Evolutionary conservation across 2,888 invertebrate species (phyloP).

Genomic region (Hoplodrina blanda): DNA sequence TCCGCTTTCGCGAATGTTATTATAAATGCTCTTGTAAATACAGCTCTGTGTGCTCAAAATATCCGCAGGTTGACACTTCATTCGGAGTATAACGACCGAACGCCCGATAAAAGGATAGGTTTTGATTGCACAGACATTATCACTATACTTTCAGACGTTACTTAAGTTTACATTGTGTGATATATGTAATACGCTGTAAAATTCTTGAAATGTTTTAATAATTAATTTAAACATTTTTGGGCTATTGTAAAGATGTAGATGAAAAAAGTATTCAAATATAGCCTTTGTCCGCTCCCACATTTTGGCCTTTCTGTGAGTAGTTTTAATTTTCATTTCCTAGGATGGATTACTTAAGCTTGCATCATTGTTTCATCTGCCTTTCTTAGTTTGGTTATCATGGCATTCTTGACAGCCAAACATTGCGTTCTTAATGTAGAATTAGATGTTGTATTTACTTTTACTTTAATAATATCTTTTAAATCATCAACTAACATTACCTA

Average conservation of each 20-base stretch:
- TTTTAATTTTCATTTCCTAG: background rate
- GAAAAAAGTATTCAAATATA: background rate
- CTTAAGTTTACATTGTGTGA: constrained; percentile 33
- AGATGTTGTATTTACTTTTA: constrained; percentile 1
- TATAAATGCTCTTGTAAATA: constrained; percentile 55
- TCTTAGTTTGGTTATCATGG: constrained; percentile 3
- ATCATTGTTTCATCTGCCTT: background rate
- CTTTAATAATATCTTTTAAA: background rate
- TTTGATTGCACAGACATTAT: constrained; percentile 55
- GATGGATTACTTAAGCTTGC: background rate
- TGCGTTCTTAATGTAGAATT: background rate
- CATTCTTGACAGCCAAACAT: background rate
- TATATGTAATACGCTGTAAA: constrained; percentile 23
- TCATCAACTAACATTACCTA: constrained; percentile 3
- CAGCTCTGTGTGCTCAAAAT: constrained; percentile 46
- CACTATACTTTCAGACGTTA: constrained; percentile 33
- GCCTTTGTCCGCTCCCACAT: background rate
- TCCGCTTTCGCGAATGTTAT: constrained; percentile 48
- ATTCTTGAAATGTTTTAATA: constrained; percentile 1
- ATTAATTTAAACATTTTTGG: background rate
- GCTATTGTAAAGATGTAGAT: background rate
- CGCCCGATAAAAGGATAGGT: constrained; percentile 61
- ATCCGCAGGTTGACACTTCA: constrained; percentile 52
- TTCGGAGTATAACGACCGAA: constrained; percentile 60
- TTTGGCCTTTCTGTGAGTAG: background rate